phyloP scores from a whole-genome alignment of 2,797 vertebrate genomes.

The Coranthus polyacanthus region DNA sequence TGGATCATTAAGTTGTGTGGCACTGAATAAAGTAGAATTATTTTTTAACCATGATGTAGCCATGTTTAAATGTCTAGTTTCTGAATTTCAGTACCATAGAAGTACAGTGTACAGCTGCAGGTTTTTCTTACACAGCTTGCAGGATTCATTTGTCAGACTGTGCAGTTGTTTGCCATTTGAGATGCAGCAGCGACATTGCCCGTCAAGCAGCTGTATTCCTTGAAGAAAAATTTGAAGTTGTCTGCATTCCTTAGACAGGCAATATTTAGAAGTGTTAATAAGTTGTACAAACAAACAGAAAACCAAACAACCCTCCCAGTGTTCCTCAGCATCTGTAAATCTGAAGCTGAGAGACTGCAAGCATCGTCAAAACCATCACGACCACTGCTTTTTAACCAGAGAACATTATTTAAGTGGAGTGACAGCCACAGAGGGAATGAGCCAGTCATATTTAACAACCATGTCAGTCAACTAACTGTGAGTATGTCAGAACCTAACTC shows the following conservation, averaged over 20 bases:
- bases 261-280: conserved; percentile 43
- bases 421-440: conserved; percentile 20
- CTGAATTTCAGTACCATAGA: no score
- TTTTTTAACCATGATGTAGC: no score
- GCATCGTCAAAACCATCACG: conserved; percentile 2
- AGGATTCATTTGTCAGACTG: no score
- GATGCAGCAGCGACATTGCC: neutral
- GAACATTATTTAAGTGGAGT: conserved; percentile 10
- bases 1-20: no score
- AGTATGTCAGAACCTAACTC: conserved; percentile 35
- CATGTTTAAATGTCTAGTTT: no score
- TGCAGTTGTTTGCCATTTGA: conserved; percentile 31
- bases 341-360: neutral
- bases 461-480: conserved; percentile 10
- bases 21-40: no score
- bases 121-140: conserved; percentile 1
- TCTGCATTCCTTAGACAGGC: conserved; percentile 60
- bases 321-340: conserved; percentile 25
- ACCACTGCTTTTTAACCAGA: conserved; percentile 26
- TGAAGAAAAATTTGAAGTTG: conserved; percentile 41
- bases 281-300: conserved; percentile 42
- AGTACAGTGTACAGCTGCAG: conserved; percentile 3
- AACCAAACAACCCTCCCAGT: conserved; percentile 30
- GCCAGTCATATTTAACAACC: conserved; percentile 19
- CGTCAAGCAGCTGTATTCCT: conserved; percentile 52